Conservation (phyloP, 2,113 vertebrate species). For the Neodon shergylaensis region DNA sequence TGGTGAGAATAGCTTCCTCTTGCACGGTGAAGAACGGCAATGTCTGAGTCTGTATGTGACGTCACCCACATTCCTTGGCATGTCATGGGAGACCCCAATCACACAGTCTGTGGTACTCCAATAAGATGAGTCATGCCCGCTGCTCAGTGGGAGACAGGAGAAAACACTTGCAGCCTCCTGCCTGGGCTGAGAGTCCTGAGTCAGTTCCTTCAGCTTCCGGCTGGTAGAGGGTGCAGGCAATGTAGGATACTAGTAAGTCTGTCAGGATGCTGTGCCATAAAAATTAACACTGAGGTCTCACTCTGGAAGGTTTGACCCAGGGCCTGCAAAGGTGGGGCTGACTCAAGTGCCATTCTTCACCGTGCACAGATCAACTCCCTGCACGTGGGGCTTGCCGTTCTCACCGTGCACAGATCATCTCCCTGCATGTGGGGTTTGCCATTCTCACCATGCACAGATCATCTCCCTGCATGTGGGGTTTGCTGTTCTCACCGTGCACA, state of each 20-base stretch:
- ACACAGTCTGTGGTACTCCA: conserved; percentile 34
- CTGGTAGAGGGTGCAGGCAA: background rate
- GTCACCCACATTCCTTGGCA: conserved; percentile 68
- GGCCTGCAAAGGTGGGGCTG: background rate
- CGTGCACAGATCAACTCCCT: background rate
- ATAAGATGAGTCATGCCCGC: conserved; percentile 59
- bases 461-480: background rate
- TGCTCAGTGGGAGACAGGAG: background rate
- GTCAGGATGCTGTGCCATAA: background rate
- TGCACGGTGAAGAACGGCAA: background rate
- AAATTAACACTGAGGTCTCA: background rate
- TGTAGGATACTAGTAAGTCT: fast-evolving
- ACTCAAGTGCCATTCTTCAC: background rate
- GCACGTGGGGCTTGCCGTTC: background rate
- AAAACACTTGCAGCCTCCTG: background rate
- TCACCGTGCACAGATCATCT: background rate
- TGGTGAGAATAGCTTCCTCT: conserved; percentile 73
- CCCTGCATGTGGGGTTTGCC: background rate
- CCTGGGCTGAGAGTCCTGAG: background rate
- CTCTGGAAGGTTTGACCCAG: background rate
- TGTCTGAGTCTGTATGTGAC: conserved; percentile 68
- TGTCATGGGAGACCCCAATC: conserved; percentile 32
- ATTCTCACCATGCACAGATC: too few species aligned
- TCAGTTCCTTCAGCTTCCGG: background rate
- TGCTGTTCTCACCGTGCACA: too few species aligned